Conservation (phyloP, 2,797 vertebrate species). For the Todus mexicanus region DNA sequence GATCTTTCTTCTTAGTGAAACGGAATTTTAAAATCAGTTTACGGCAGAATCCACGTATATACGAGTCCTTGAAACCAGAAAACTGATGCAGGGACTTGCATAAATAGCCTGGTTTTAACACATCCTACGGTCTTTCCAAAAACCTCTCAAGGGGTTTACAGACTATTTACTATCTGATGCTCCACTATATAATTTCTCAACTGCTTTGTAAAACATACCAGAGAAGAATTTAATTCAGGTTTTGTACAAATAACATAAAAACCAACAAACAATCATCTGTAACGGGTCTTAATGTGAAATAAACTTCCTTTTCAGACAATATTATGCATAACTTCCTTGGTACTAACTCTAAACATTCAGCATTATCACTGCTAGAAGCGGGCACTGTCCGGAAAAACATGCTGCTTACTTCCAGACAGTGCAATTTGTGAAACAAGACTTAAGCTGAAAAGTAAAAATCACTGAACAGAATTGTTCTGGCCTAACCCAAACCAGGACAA, state of each 20-base stretch:
- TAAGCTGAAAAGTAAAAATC: too few relatives aligned
- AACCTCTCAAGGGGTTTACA: not conserved
- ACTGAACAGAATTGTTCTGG: too few relatives aligned
- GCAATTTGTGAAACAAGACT: too few relatives aligned
- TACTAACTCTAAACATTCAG: too few relatives aligned
- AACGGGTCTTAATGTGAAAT: not conserved
- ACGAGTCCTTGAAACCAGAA: not conserved
- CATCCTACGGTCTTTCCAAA: not conserved
- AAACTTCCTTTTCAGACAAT: not conserved
- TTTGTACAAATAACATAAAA: not conserved
- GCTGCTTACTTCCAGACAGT: too few relatives aligned
- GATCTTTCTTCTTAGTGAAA: not conserved
- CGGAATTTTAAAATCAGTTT: not conserved
- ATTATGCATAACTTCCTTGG: not conserved
- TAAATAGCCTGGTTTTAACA: not conserved
- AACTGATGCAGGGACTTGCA: not conserved
- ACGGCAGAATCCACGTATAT: rapidly evolving
- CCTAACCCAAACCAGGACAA: too few relatives aligned
- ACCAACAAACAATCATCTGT: not conserved
- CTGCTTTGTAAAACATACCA: not conserved
- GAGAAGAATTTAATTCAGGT: not conserved
- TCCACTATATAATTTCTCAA: not conserved
- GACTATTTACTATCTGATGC: not conserved
- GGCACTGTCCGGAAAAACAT: too few relatives aligned
- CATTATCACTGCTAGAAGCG: too few relatives aligned